Percentiles rank a stretch among this genome's conserved stretches.
Evolutionary conservation across 2,797 vertebrate species (phyloP).

Genomic region (Sebastes reedi): DNA sequence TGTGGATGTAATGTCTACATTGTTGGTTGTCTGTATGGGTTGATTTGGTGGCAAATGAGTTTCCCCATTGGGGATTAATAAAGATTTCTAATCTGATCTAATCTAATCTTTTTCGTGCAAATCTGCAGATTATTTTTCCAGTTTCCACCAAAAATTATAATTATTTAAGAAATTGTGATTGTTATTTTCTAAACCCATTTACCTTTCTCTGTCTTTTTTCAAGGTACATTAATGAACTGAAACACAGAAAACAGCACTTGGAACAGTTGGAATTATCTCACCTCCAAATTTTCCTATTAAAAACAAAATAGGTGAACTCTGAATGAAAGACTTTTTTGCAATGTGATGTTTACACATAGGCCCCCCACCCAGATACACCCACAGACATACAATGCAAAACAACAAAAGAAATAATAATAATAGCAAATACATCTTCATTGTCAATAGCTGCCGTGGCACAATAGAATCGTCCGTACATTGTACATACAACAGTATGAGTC

Average conservation of each 20-base stretch:
- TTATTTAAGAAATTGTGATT: background rate
- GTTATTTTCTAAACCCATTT: background rate
- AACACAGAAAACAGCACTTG: background rate
- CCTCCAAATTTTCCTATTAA: fast-evolving
- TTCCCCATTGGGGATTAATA: no score
- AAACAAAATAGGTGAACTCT: background rate
- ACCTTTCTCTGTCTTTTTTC: background rate
- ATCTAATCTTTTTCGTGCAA: fast-evolving
- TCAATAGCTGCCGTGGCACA: no score
- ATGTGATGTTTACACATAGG: background rate
- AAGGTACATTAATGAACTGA: background rate
- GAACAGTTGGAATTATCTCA: background rate
- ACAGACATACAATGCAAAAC: background rate
- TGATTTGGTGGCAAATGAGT: no score
- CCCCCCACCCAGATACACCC: background rate
- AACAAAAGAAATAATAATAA: background rate
- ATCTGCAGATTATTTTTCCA: background rate
- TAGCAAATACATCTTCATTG: background rate
- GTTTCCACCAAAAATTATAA: background rate
- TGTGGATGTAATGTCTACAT: fast-evolving
- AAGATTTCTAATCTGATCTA: no score
- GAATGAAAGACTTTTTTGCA: background rate
- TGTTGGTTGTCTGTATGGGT: no score
- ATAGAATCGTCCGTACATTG: no score
- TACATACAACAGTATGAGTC: background rate